Conservation (phyloP, 2,113 vertebrate species). For the Laticauda laticaudata region DNA sequence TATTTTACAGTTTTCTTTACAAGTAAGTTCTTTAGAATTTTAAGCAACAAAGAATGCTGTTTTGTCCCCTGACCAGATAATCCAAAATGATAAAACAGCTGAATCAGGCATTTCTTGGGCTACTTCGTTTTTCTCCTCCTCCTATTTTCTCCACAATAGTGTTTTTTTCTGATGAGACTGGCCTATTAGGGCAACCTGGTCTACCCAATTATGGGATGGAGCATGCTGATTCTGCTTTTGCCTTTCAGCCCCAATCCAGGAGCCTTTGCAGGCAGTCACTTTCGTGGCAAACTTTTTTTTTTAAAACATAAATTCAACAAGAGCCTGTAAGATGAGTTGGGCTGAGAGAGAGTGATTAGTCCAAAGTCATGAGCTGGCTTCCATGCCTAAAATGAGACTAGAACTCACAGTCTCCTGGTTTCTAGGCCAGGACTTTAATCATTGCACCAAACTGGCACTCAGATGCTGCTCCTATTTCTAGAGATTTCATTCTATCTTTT, state of each 20-base stretch:
- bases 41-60: background rate
- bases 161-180: too few species aligned
- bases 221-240: too few species aligned
- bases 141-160: background rate
- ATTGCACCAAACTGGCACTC: background rate
- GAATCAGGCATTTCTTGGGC: background rate
- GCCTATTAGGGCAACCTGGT: too few species aligned
- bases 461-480: background rate
- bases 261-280: too few species aligned
- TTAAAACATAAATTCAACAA: too few species aligned
- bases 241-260: too few species aligned
- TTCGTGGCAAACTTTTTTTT: too few species aligned
- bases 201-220: too few species aligned
- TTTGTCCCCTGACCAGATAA: background rate
- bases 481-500: too few species aligned
- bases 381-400: background rate
- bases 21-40: background rate
- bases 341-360: background rate
- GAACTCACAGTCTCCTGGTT: background rate
- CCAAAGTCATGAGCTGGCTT: background rate
- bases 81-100: background rate
- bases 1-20: background rate
- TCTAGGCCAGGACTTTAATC: background rate
- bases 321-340: background rate
- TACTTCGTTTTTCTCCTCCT: background rate